Base-by-base conservation (phyloP, 2,797 vertebrate genomes). In the Hippopotamyrus pictus region DNA sequence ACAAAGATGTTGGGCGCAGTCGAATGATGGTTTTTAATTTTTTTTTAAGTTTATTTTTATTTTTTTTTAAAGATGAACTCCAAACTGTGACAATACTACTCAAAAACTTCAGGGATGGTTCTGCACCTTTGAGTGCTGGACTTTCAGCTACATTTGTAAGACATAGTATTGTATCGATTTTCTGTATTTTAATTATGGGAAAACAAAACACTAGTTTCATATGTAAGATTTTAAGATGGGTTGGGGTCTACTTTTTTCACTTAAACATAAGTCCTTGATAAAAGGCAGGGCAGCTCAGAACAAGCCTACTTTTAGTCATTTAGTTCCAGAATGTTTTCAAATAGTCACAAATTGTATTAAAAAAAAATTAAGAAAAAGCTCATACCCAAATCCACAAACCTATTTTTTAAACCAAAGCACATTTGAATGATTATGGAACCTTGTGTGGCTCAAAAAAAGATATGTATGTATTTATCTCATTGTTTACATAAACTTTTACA, bases 321-420 rank as follows among this genome's bases (percentile, higher is more conserved):
- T 93, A 94, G 95, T 95, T 95, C 96, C 96, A 96, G 94, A 96
- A 95, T 97, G 97, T 94, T 95, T 96, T 95, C 94, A 94, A 95
- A 95, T 96, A 95, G 94, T 94, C 94, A 93, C 94, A 94, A 94
- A 96, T 96, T 96, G 96, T 97, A 96, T 95, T 95, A 94, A 95
- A 88, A 89, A 94, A 94, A 95, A 95, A 93, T 92, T 93, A 94
- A 91, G 93, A 33, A 88, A 86, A 86, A 98, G 97, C 97, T 98
- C 98, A 97, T 97, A 97, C 96, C 98, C 98, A 98, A 99, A 99
- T 98, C 96, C 97, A 97, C 97, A 96, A 97, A 97, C 96, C 69
- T 99, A 97, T 98, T 98, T 98, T 98, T 98, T 98, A 98, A 98
- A 99, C 98, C 98, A 98, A 99, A 99, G 97, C 98, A 98, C 97